Evolutionary conservation across 2,113 vertebrate genomes (phyloP).

Genomic region (Salminus brasiliensis): DNA sequence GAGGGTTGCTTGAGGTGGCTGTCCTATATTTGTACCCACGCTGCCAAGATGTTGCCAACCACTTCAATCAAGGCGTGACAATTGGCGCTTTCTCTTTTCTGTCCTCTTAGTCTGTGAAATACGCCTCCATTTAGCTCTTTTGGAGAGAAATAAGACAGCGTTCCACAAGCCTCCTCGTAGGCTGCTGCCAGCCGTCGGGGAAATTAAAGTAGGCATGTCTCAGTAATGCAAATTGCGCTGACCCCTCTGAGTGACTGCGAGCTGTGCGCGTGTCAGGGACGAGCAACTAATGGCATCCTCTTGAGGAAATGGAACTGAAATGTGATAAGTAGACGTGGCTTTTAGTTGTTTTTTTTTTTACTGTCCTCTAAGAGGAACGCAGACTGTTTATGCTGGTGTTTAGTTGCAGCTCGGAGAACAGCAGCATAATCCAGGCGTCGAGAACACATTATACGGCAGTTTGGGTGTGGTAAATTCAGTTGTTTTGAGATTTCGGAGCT

Average conservation of each 20-base stretch:
- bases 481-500: conserved; percentile 2
- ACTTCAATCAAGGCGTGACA: not conserved
- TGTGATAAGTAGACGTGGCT: not conserved
- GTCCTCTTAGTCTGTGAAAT: not conserved
- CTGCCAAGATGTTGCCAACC: not conserved
- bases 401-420: not conserved
- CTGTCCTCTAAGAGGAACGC: not conserved
- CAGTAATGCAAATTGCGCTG: conserved; percentile 47
- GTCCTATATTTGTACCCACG: not conserved
- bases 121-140: conserved; percentile 1
- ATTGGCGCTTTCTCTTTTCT: too few species aligned
- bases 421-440: not conserved
- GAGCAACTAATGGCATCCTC: not conserved
- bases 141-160: not conserved
- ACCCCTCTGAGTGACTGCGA: conserved; percentile 24
- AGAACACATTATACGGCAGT: not conserved
- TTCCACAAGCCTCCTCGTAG: conserved; percentile 28
- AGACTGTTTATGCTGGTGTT: not conserved
- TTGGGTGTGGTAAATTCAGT: not conserved
- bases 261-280: conserved; percentile 6
- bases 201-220: conserved; percentile 40
- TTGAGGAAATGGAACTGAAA: not conserved
- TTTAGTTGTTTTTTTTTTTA: too few species aligned
- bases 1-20: conserved; percentile 2
- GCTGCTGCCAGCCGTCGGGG: conserved; percentile 33